A percentile compares a stretch with the other conserved stretches of the same genome.
Conservation (phyloP, 2,888 invertebrate species). For the Erebia palarica region DNA sequence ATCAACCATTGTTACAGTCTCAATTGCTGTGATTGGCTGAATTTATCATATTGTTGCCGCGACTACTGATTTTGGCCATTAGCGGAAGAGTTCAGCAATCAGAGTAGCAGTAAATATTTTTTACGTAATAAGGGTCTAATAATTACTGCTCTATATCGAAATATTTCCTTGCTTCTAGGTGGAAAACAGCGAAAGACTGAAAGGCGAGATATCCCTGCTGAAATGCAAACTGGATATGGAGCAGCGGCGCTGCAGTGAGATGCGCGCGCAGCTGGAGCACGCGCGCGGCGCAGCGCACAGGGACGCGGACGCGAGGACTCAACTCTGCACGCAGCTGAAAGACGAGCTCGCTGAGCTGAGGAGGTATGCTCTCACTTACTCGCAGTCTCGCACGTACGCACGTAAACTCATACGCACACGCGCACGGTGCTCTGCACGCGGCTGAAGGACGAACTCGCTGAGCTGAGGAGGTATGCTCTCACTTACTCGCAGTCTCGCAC, state of each 20-base stretch:
- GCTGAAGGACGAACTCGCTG: no score
- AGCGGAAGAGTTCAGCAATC: no score
- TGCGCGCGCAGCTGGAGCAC: constrained; percentile 67
- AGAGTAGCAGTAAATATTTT: no score
- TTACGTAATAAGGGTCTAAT: no score
- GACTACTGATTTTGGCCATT: no score
- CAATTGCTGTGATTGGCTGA: no score
- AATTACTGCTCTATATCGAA: no score
- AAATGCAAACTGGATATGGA: constrained; percentile 77
- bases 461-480: no score
- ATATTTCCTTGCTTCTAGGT: constrained; percentile 51
- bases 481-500: no score
- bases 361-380: constrained; percentile 50
- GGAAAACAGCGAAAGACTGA: constrained; percentile 73
- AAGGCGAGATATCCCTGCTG: constrained; percentile 74
- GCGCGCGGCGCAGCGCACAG: constrained; percentile 63
- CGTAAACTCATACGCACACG: background rate
- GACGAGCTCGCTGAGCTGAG: constrained; percentile 62
- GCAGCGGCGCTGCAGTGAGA: constrained; percentile 69
- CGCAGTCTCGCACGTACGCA: background rate
- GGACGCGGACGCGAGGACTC: constrained; percentile 56
- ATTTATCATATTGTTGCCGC: no score
- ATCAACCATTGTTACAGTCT: no score
- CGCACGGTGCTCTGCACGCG: no score
- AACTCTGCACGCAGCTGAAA: constrained; percentile 53